Evolutionary conservation across 1,140 invertebrate genomes (phyloP).

Genomic region (Reticulitermes speratus): DNA sequence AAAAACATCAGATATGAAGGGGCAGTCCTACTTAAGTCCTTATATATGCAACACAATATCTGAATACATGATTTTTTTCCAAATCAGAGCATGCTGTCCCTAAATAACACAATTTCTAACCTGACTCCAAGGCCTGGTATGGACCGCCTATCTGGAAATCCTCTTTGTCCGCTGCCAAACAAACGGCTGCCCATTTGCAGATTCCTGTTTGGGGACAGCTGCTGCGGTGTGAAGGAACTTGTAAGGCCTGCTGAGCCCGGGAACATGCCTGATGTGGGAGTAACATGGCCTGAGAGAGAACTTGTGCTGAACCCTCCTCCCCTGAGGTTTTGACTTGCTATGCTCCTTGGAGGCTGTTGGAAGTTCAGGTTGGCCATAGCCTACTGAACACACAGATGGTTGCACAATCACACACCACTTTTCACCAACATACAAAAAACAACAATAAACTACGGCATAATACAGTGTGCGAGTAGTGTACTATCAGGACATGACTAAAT

Average conservation of each 20-base stretch:
- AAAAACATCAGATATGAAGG: too few species aligned
- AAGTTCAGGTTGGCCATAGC: conserved; percentile 83
- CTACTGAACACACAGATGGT: background rate
- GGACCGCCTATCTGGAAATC: conserved; percentile 72
- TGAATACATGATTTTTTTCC: too few species aligned
- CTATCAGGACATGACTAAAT: background rate
- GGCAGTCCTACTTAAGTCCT: too few species aligned
- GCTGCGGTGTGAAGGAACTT: conserved; percentile 51
- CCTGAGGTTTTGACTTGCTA: conserved; percentile 55
- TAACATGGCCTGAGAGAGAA: conserved; percentile 67
- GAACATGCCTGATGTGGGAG: conserved; percentile 65
- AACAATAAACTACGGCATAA: background rate
- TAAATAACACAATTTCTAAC: conserved; percentile 34
- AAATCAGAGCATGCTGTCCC: background rate
- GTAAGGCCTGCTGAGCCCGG: conserved; percentile 53
- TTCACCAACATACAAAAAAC: background rate
- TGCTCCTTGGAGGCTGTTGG: conserved; percentile 60
- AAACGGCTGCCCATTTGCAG: conserved; percentile 50
- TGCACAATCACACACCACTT: conserved; percentile 19
- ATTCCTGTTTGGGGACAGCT: conserved; percentile 58
- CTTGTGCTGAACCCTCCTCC: conserved; percentile 59
- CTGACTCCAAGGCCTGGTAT: conserved; percentile 66
- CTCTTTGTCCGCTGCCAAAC: conserved; percentile 65
- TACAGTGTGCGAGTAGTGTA: too few species aligned
- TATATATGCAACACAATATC: background rate